Evolutionary conservation across 2,797 vertebrate genomes (phyloP), one percentile per base, ranked within the genome.

Genomic region (Crax fasciolata): DNA sequence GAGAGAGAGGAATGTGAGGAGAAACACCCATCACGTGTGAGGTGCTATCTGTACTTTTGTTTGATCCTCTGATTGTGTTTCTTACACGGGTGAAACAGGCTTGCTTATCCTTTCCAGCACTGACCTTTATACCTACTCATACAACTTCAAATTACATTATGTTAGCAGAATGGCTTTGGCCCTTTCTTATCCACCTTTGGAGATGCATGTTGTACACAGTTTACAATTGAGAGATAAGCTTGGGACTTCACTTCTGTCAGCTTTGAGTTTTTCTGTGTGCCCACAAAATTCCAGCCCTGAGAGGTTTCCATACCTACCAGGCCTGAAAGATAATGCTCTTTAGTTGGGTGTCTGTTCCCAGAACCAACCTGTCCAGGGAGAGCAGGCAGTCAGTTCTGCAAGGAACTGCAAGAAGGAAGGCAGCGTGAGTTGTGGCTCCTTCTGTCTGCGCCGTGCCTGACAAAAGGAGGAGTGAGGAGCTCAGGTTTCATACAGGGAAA

Each of bases 151-250:
- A 44, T 35, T 52, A 62, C 0, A 1, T 14, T 5, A 3, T 44
- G 51, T 58, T 9, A 65, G 11, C 21, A 7, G 21, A 59, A 55
- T 0, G 1, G 21, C 65, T 74, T 79, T 61, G 30, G 13, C 17
- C 49, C 17, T 83, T 75, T 91, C 44, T 85, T 8, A 4, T 27
- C 27, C 6, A 3, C 9, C 7, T 75, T 77, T 65, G 67, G 76
- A 57, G 58, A 32, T 21, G 0, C 1, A 1, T 51, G n/a, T 43
- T 1, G 0, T 44, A 25, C 24, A 0, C 13, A 46, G 8, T 62
- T 75, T 49, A 27, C 0, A 1, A 18, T 7, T 6, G 57, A 52
- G 19, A 35, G 13, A 10, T 41, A 46, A 87, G 35, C 23, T 25
- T 39, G 23, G 13, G 66, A 24, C 30, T 77, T 90, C 23, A 15